Conservation (phyloP, 1,140 invertebrate genomes). For the Trachymyrmex cornetzi region DNA sequence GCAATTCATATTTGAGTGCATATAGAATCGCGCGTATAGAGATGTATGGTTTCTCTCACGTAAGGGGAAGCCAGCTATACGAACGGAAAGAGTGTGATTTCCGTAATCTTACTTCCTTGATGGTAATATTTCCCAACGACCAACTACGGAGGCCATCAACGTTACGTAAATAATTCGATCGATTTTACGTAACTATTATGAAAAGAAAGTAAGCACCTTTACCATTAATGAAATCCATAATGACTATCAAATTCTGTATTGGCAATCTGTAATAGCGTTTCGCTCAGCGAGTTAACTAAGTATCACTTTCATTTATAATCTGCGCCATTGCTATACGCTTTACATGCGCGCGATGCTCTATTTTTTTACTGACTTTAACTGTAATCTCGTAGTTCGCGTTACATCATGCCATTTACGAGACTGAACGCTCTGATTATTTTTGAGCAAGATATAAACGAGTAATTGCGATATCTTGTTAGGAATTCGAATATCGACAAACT, state of each 20-base stretch:
- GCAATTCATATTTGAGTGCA: slow-evolving; percentile 17
- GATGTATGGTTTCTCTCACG: slow-evolving; percentile 11
- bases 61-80: slow-evolving; percentile 8
- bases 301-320: slow-evolving; percentile 52
- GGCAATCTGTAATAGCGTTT: slow-evolving; percentile 41
- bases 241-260: slow-evolving; percentile 42
- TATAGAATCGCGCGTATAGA: not conserved
- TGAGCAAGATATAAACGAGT: slow-evolving; percentile 6
- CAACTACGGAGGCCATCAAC: slow-evolving; percentile 14
- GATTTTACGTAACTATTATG: slow-evolving; percentile 46
- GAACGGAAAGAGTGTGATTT: slow-evolving; percentile 51
- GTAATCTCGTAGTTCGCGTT: slow-evolving; percentile 32
- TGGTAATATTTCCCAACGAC: slow-evolving; percentile 48
- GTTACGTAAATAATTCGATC: slow-evolving; percentile 57
- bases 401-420: slow-evolving; percentile 25
- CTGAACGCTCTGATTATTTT: slow-evolving; percentile 38
- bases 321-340: slow-evolving; percentile 3
- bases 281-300: not conserved
- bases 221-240: slow-evolving; percentile 48
- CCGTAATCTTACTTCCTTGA: slow-evolving; percentile 59
- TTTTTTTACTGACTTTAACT: not conserved
- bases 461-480: slow-evolving; percentile 47
- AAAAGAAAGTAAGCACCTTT: slow-evolving; percentile 48
- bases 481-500: slow-evolving; percentile 9
- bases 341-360: slow-evolving; percentile 10